Evolutionary conservation across 2,797 vertebrate species (phyloP), one percentile per base, ranked within the genome.

Genomic region (Micrastur ruficollis): DNA sequence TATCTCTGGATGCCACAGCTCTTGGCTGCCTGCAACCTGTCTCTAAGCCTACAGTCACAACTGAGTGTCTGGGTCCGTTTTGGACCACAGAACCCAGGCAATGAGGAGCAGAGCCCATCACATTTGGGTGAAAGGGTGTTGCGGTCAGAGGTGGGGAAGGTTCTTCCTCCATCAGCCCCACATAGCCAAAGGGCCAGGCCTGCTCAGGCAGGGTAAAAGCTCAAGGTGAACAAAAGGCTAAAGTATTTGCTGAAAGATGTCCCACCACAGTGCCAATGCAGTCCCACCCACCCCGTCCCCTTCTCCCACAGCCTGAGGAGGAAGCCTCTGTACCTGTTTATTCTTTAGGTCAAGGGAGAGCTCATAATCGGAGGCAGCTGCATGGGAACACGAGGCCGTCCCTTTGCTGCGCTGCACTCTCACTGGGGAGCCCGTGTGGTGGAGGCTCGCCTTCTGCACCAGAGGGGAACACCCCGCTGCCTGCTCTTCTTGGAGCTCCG

Each of bases 271-370:
- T n/a, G 86, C 4, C 34, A 95, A 70, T 21, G 36, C 79, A 79
- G 89, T 49, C 95, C 96, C 93, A 44, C 92, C 97, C 96, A 0
- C 94, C 63, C 98, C 97, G 16, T 95, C 96, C 97, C 95, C 80
- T 95, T 96, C 90, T 81, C 92, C 97, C 97, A 79, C 91, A 93
- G 94, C 94, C 97, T 97, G 91, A 73, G 97, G 96, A 98, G 98
- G 97, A 97, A 98, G 95, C 98, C 97, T 97, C 74, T 95, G 98
- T 98, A 99, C 99, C 99, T 99, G 99, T 99, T 99, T 99, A 98
- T 99, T 99, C 99, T 99, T 99, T 98, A 99, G 99, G 98, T 99
- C 99, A 98, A 99, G 99, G 93, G 99, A 99, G 98, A 99, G 99
- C 98, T 99, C 99, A 98, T 99, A 99, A 98, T 99, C 99, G 81